Conservation (phyloP, 2,888 invertebrate species). For the Epistrophe grossulariae region DNA sequence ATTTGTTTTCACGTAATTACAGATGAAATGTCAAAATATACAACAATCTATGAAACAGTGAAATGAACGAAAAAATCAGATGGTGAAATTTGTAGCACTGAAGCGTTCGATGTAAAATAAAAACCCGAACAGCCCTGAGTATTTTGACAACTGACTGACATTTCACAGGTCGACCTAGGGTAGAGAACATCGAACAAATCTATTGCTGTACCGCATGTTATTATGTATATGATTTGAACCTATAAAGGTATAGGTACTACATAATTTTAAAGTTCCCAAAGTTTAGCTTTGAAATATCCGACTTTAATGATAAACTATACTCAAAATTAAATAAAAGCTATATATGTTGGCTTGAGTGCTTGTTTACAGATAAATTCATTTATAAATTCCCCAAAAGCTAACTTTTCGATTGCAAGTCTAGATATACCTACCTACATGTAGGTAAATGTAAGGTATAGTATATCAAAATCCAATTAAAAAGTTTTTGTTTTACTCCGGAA, state of each 20-base stretch:
- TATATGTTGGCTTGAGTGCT: not conserved
- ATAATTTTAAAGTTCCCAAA: not conserved
- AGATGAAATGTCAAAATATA: no score
- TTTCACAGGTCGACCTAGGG: no score
- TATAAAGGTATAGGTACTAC: not conserved
- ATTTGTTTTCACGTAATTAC: no score
- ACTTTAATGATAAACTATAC: not conserved
- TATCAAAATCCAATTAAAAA: conserved; percentile 28
- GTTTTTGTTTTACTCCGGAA: conserved; percentile 10
- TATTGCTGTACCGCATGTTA: not conserved
- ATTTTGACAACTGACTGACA: no score
- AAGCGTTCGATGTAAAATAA: no score
- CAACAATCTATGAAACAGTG: no score
- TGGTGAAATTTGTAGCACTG: no score
- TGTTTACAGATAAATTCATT: conserved; percentile 10
- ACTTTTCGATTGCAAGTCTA: not conserved
- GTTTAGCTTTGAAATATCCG: not conserved
- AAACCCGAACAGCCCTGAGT: no score
- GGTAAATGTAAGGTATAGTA: no score
- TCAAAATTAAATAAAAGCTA: not conserved
- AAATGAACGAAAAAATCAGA: no score
- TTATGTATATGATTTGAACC: not conserved
- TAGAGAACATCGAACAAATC: no score
- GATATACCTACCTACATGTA: not conserved
- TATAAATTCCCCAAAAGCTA: conserved; percentile 16